Evolutionary conservation across 2,888 invertebrate species (phyloP).

Genomic region (Diarsia brunnea): DNA sequence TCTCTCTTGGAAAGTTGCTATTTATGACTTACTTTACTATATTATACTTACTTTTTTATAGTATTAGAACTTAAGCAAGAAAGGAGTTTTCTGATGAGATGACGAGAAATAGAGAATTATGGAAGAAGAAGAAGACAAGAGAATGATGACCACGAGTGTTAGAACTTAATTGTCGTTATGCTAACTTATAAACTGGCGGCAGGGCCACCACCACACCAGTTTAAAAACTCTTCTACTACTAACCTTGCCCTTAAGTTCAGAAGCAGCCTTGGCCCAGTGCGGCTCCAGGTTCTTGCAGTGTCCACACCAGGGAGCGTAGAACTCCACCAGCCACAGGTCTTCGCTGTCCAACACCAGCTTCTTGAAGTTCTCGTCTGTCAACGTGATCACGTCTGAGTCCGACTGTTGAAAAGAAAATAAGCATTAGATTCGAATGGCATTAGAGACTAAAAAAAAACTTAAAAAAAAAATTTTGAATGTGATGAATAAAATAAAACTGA

Average conservation of each 20-base stretch:
- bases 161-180: neutral
- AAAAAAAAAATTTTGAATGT: no score
- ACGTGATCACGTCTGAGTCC: conserved; percentile 94
- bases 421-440: neutral
- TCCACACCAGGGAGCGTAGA: conserved; percentile 99
- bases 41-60: no score
- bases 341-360: conserved; percentile 97
- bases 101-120: no score
- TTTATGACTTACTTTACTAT: no score
- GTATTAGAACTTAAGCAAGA: no score
- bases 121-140: no score
- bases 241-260: conserved; percentile 98
- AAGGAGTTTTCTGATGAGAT: no score
- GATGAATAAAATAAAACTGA: neutral
- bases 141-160: neutral
- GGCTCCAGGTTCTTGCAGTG: conserved; percentile 99
- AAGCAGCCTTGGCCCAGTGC: conserved; percentile 98
- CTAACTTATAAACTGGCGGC: neutral
- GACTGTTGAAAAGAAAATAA: conserved; percentile 74
- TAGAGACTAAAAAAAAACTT: neutral
- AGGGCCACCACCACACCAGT: neutral
- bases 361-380: conserved; percentile 99
- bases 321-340: conserved; percentile 99
- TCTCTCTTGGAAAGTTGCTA: no score
- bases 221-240: conserved; percentile 36